Evolutionary conservation across 1,140 invertebrate species (phyloP).

Genomic region (Drosophila punjabiensis): DNA sequence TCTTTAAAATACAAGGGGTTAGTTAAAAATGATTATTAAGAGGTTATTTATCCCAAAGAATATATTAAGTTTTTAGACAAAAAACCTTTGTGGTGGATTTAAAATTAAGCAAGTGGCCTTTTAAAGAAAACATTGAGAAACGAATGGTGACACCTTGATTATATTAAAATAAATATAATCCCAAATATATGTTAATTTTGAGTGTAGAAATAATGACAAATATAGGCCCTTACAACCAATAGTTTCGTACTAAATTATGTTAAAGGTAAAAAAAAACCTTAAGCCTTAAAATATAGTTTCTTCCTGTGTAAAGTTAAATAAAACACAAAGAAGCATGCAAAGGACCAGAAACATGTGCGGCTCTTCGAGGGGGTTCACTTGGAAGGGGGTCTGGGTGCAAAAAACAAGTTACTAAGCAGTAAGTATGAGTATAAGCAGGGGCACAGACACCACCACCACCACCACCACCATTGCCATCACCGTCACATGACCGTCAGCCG

Average conservation of each 20-base stretch:
- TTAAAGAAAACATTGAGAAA: too few relatives aligned
- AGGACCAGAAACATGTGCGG: slow-evolving; percentile 44
- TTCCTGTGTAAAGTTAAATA: slow-evolving; percentile 23
- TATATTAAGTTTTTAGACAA: not conserved
- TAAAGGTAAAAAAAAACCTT: not conserved
- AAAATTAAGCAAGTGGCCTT: too few relatives aligned
- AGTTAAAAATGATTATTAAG: not conserved
- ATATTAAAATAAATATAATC: too few relatives aligned
- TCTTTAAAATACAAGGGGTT: not conserved
- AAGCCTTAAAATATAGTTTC: not conserved
- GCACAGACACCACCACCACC: slow-evolving; percentile 40
- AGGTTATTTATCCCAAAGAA: not conserved
- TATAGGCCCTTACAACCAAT: not conserved
- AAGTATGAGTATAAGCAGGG: slow-evolving; percentile 48
- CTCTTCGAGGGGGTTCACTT: slow-evolving; percentile 32
- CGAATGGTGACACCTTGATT: too few relatives aligned
- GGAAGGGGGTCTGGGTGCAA: slow-evolving; percentile 23
- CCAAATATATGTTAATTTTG: not conserved
- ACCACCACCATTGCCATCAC: not conserved
- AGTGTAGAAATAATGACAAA: not conserved
- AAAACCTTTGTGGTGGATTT: too few relatives aligned
- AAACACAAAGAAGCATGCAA: slow-evolving; percentile 51
- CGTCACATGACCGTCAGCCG: slow-evolving; percentile 37
- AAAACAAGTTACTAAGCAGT: slow-evolving; percentile 60
- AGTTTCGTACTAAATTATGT: not conserved